Percentiles rank a stretch among this genome's conserved stretches.
Conservation (phyloP, 37 sponge, comb jelly and placozoan genomes). For the Ephydatia muelleri region DNA sequence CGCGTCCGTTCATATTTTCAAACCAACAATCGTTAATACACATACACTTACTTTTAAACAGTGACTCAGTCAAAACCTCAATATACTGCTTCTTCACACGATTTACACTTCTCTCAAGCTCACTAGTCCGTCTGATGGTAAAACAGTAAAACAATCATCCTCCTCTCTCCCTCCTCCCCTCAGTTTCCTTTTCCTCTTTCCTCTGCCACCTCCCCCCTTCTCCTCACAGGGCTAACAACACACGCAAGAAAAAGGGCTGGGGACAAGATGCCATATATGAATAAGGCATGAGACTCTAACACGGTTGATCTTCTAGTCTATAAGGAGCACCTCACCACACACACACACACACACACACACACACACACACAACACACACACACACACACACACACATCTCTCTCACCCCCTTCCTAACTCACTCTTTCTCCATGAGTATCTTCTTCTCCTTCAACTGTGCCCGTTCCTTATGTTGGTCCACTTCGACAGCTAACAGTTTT, state of each 20-base stretch:
- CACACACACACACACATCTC: not conserved
- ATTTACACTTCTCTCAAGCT: not conserved
- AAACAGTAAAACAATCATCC: not conserved
- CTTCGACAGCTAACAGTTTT: constrained; percentile 29
- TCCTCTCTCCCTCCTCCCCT: not conserved
- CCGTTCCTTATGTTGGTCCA: constrained; percentile 40
- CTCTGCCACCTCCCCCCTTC: not conserved
- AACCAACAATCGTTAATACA: too few relatives aligned
- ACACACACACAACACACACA: too few relatives aligned
- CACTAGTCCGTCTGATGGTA: not conserved
- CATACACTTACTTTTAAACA: not conserved
- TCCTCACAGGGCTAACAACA: not conserved
- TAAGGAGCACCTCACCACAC: too few relatives aligned
- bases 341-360: too few relatives aligned
- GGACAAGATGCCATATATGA: too few relatives aligned
- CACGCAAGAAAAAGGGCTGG: not conserved
- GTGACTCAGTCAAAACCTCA: not conserved
- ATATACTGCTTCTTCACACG: not conserved
- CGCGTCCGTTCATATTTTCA: too few relatives aligned
- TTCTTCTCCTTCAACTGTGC: constrained; percentile 20
- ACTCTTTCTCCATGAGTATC: constrained; percentile 39
- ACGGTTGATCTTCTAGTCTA: too few relatives aligned
- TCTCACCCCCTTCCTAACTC: not conserved
- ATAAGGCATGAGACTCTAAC: too few relatives aligned
- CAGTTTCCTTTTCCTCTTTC: not conserved